Evolutionary conservation across 2,888 invertebrate species (phyloP), one percentile per base, ranked within the genome.

Genomic region (Agrilus cyanescens): DNA sequence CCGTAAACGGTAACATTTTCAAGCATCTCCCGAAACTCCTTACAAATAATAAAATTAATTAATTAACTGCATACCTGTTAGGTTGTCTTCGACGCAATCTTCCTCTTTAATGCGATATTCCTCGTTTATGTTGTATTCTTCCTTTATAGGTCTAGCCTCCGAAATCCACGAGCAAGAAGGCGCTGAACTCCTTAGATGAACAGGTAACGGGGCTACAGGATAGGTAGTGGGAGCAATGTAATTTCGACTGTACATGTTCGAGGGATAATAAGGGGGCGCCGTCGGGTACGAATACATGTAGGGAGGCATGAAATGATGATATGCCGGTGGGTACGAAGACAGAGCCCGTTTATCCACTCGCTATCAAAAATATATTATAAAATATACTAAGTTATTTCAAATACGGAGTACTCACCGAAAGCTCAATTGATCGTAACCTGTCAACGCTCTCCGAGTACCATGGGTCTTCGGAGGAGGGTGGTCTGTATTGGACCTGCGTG

Each of bases 51-150:
- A n/a, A n/a, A n/a, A n/a, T n/a, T n/a, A n/a, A n/a, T n/a, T n/a
- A 25, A 4, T 20, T 25, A 25, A 25, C 4, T 7, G 44, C 40
- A 44, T 50, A 76, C 76, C 76, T 66, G 75, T 71, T 57, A 72
- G 69, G 59, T 72, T 70, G 61, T 76, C 76, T 53, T 75, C 75
- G 63, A 71, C 70, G 53, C 71, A 72, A 58, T 73, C 69, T 57
- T 67, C 69, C 54, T 72, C 70, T 46, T 68, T 66, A 2, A 25
- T 63, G 46, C 69, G 65, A 48, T 69, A 69, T 25, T 25, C 25
- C 10, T 25, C 10, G 25, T 25, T 25, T 25, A 25, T 10, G 10
- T 25, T 25, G 10, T 25, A 25, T 25, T 25, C 25, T 25, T 25
- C 25, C 10, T 25, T 25, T 25, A 25, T 25, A 25, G 25, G 25